Evolutionary conservation across 2,797 vertebrate genomes (phyloP), one percentile per base, ranked within the genome.

Genomic region (Sciurus vulgaris): DNA sequence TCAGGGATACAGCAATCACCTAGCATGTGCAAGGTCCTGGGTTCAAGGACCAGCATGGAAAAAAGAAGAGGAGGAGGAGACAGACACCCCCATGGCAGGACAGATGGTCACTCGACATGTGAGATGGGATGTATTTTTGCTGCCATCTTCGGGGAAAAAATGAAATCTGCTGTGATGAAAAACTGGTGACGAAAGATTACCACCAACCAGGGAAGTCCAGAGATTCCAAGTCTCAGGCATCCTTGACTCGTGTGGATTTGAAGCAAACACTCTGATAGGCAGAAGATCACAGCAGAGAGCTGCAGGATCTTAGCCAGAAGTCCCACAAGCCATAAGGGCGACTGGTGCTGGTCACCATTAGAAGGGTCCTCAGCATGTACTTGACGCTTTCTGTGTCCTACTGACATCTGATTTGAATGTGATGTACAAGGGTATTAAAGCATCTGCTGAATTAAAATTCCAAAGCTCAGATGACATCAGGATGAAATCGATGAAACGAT

Each of bases 391-490:
- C 95, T 93, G 47, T 22, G 73, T 33, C 72, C 54, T 18, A 65
- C 0, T 91, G 73, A 65, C 69, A 94, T 77, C 77, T 83, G 86
- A 97, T 86, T 96, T 67, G 92, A 91, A 86, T 72, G 79, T 86
- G 86, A 77, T 59, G 49, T 83, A 76, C 15, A 86, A 70, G 92
- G 86, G 70, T 65, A 94, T 94, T 86, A 86, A 95, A 95, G 95
- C 93, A 90, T 97, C 95, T 86, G 89, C 91, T 92, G 74, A 88
- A 61, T 49, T 92, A 56, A 41, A 69, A 90, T 84, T 95, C 83
- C 95, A 82, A 96, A 96, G 89, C 96, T 95, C 70, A 82, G 93
- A 94, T 78, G 89, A 90, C 93, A 93, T 28, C 93, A 84, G 91
- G 84, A 96, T 77, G 78, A 93, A 94, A 84, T 81, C 89, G 91